Evolutionary conservation across 2,797 vertebrate species (phyloP).

Genomic region (Lepilemur septentrionalis): DNA sequence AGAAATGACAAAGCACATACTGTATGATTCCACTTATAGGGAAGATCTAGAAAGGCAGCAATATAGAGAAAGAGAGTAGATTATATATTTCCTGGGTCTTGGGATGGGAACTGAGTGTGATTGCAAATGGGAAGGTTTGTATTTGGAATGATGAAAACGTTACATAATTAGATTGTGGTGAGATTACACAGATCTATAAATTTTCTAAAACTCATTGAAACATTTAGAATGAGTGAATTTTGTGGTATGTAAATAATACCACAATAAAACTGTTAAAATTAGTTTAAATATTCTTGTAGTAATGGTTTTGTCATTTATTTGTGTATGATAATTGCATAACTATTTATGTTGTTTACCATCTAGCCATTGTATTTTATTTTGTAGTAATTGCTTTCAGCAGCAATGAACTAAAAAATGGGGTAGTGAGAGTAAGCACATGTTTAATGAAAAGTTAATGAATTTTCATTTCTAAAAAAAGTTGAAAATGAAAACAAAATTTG

Average conservation of each 20-base stretch:
- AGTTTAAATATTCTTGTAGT: not conserved
- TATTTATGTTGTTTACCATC: not conserved
- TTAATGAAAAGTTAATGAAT: not conserved
- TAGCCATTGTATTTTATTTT: not conserved
- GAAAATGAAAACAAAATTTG: not conserved
- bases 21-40: not conserved
- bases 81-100: not conserved
- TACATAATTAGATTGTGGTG: not conserved
- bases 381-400: not conserved
- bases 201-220: not conserved
- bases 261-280: not conserved
- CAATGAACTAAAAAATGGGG: not conserved
- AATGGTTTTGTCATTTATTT: not conserved
- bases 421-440: accelerated
- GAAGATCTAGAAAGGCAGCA: not conserved
- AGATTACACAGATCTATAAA: not conserved
- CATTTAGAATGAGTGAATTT: not conserved
- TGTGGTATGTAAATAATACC: not conserved
- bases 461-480: not conserved
- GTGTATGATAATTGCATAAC: not conserved
- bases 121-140: not conserved
- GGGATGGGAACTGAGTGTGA: not conserved
- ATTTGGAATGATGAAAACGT: not conserved
- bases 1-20: not conserved
- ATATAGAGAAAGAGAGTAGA: not conserved